These are phyloP conservation scores for Psittacula echo DNA, from an alignment of 2,797 vertebrate species.

Conservation along the genomic window DNA sequence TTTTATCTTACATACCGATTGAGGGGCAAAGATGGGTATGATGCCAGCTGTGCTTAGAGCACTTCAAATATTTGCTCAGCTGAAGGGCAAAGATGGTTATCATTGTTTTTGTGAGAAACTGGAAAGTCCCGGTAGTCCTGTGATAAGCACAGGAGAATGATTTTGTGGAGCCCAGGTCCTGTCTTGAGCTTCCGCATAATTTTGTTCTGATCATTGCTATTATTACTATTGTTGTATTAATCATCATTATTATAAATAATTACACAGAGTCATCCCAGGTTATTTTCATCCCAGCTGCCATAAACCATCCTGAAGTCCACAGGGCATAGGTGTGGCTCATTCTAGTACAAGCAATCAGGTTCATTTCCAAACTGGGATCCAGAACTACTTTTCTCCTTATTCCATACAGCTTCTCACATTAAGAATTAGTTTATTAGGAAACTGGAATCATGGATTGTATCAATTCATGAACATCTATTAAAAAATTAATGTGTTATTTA, in stretches of 20 bases:
- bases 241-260: neutral
- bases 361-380: neutral
- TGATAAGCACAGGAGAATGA: neutral
- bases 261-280: neutral
- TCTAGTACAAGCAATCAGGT: neutral
- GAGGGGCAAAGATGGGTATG: neutral
- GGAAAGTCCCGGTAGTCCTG: neutral
- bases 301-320: neutral
- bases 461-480: neutral
- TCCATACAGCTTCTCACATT: neutral
- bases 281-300: neutral
- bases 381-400: neutral
- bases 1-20: slow-evolving; percentile 21
- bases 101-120: neutral
- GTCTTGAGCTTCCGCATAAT: neutral
- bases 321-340: neutral
- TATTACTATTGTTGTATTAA: neutral
- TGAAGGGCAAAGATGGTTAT: neutral
- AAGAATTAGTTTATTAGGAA: neutral
- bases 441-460: neutral
- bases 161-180: neutral
- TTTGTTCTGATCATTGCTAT: neutral
- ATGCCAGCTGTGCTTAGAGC: neutral
- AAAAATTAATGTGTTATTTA: neutral
- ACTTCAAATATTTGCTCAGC: neutral